Evolutionary conservation across 1,140 invertebrate genomes (phyloP).

Genomic region (Thalassaphorura encarpata): DNA sequence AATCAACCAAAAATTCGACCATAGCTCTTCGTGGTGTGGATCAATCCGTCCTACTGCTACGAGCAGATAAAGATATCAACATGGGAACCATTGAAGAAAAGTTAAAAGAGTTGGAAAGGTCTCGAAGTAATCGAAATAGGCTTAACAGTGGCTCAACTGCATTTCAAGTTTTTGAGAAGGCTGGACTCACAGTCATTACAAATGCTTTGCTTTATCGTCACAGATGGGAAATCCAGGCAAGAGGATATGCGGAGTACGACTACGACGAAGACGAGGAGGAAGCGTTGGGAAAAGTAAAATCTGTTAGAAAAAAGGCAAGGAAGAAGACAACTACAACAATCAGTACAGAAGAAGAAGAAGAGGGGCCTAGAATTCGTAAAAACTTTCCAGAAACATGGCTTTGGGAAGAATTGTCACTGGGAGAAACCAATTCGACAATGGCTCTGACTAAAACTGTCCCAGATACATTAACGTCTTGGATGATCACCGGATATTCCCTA

Average conservation of each 20-base stretch:
- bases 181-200: not conserved
- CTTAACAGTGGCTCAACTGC: not conserved
- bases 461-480: constrained; percentile 84
- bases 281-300: not conserved
- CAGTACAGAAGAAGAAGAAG: not conserved
- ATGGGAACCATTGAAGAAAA: constrained; percentile 4
- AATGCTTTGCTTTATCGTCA: not conserved
- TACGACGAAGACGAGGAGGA: not conserved
- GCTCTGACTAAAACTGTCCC: constrained; percentile 53
- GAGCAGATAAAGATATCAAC: constrained; percentile 16
- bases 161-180: not conserved
- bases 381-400: constrained; percentile 41
- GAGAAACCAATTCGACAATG: constrained; percentile 39
- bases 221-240: too few species aligned
- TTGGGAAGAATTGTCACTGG: constrained; percentile 42
- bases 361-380: not conserved
- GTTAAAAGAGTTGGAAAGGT: too few species aligned
- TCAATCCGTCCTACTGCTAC: constrained; percentile 14
- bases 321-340: not conserved
- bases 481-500: constrained; percentile 82
- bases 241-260: not conserved
- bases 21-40: constrained; percentile 16
- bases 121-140: too few species aligned
- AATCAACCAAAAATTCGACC: not conserved
- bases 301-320: not conserved